Evolutionary conservation across 1,140 invertebrate species (phyloP).

Genomic region (Orius insidiosus): DNA sequence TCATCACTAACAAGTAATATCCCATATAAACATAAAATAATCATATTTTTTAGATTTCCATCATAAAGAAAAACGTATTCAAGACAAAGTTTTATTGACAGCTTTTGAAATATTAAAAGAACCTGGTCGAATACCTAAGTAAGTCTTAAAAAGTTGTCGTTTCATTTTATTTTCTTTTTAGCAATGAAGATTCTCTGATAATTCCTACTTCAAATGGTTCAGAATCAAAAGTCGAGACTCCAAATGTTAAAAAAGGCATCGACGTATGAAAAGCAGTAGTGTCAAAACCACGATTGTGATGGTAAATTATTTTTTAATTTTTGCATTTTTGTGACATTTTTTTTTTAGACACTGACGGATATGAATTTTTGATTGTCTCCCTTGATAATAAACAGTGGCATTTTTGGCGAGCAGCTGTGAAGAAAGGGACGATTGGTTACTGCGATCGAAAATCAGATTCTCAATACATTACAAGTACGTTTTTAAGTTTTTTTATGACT

Average conservation of each 20-base stretch:
- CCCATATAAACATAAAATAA: background rate
- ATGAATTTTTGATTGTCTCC: slow-evolving; percentile 91
- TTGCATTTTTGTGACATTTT: too few relatives aligned
- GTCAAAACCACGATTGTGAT: slow-evolving; percentile 57
- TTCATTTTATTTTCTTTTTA: too few relatives aligned
- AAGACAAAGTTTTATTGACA: slow-evolving; percentile 46
- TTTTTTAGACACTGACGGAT: slow-evolving; percentile 55
- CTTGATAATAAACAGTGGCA: slow-evolving; percentile 95
- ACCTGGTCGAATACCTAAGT: slow-evolving; percentile 30
- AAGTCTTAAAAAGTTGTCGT: too few relatives aligned
- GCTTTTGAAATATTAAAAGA: slow-evolving; percentile 53
- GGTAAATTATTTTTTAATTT: slow-evolving; percentile 27
- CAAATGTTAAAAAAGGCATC: slow-evolving; percentile 69
- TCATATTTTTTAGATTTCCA: slow-evolving; percentile 27
- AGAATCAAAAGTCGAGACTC: slow-evolving; percentile 40
- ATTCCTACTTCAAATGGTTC: slow-evolving; percentile 24
- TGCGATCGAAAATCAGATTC: slow-evolving; percentile 90
- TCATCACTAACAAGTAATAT: slow-evolving; percentile 33
- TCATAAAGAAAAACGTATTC: slow-evolving; percentile 36
- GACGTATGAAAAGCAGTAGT: slow-evolving; percentile 60
- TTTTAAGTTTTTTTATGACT: slow-evolving; percentile 13
- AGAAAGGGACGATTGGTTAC: slow-evolving; percentile 89
- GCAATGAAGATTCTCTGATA: slow-evolving; percentile 26
- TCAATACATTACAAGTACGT: slow-evolving; percentile 39
- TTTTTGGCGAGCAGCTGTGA: slow-evolving; percentile 84